Percentiles rank a stretch among this genome's conserved stretches.
phyloP scores from a whole-genome alignment of 2,888 invertebrate species.

The Nemoura dubitans region DNA sequence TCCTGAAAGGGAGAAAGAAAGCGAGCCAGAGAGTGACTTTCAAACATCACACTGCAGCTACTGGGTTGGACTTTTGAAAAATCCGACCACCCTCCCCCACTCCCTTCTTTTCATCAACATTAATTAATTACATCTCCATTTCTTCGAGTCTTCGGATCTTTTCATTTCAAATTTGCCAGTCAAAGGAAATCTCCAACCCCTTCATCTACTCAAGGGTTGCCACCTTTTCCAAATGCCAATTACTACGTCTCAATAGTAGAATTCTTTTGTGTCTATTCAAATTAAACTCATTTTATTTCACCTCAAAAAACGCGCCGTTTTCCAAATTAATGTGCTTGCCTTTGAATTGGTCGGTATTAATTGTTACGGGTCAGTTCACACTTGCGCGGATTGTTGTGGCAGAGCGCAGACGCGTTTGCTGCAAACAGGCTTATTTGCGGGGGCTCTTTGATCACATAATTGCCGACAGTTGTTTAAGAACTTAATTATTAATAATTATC shows the following conservation, averaged over 20 bases:
- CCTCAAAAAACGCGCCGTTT: constrained; percentile 32
- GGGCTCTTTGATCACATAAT: constrained; percentile 13
- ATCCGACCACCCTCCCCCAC: constrained; percentile 3
- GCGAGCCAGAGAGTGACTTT: constrained; percentile 21
- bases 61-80: constrained; percentile 39
- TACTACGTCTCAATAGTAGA: constrained; percentile 54
- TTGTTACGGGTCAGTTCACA: constrained; percentile 32
- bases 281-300: constrained; percentile 28
- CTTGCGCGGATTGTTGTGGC: not conserved
- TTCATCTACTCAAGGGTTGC: constrained; percentile 57
- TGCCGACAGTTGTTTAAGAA: not conserved
- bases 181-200: constrained; percentile 40
- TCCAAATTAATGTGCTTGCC: not conserved
- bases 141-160: constrained; percentile 38
- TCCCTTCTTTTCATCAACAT: constrained; percentile 39
- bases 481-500: constrained; percentile 5
- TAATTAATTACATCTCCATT: constrained; percentile 42
- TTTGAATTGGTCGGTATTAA: constrained; percentile 14
- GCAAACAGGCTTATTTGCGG: constrained; percentile 29
- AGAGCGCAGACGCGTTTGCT: not conserved
- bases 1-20: constrained; percentile 16
- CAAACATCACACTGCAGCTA: not conserved
- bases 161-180: constrained; percentile 41
- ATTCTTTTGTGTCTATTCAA: constrained; percentile 39
- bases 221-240: constrained; percentile 71